Evolutionary conservation across 2,888 invertebrate genomes (phyloP).

Genomic region (Habrosyne pyritoides): DNA sequence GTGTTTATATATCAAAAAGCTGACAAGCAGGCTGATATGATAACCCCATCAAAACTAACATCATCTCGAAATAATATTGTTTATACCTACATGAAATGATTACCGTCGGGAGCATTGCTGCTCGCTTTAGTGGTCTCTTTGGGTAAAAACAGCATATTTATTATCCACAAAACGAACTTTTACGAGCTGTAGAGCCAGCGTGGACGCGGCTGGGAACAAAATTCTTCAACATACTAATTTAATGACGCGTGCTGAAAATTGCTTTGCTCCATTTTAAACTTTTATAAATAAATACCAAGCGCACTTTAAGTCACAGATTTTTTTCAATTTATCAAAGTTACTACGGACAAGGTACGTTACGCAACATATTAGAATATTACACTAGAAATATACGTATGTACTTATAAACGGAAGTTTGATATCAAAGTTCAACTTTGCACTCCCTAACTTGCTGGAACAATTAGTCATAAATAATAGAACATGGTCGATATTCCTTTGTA

Average conservation of each 20-base stretch:
- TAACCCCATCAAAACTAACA: not conserved
- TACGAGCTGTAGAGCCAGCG: slow-evolving; percentile 40
- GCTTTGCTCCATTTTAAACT: slow-evolving; percentile 21
- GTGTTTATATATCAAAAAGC: no score
- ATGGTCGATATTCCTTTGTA: slow-evolving; percentile 70
- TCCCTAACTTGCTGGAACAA: slow-evolving; percentile 59
- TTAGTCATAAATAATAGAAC: slow-evolving; percentile 77
- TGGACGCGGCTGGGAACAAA: slow-evolving; percentile 31
- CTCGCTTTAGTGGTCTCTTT: slow-evolving; percentile 34
- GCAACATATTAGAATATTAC: not conserved
- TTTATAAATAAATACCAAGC: slow-evolving; percentile 10
- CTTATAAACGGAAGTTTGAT: not conserved
- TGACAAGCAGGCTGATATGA: no score
- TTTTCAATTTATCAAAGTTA: slow-evolving; percentile 42
- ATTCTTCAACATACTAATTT: slow-evolving; percentile 33
- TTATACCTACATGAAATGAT: slow-evolving; percentile 28
- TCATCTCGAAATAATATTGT: slow-evolving; percentile 18
- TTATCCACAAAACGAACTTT: slow-evolving; percentile 41
- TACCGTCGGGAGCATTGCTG: slow-evolving; percentile 28
- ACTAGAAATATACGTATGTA: not conserved
- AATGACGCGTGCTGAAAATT: slow-evolving; percentile 30
- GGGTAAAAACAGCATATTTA: slow-evolving; percentile 41
- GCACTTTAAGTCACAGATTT: slow-evolving; percentile 36
- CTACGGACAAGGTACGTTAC: slow-evolving; percentile 9
- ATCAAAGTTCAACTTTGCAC: slow-evolving; percentile 40